Evolutionary conservation across 2,888 invertebrate species (phyloP), one percentile per base, ranked within the genome.

Genomic region (Anoncus sp.): DNA sequence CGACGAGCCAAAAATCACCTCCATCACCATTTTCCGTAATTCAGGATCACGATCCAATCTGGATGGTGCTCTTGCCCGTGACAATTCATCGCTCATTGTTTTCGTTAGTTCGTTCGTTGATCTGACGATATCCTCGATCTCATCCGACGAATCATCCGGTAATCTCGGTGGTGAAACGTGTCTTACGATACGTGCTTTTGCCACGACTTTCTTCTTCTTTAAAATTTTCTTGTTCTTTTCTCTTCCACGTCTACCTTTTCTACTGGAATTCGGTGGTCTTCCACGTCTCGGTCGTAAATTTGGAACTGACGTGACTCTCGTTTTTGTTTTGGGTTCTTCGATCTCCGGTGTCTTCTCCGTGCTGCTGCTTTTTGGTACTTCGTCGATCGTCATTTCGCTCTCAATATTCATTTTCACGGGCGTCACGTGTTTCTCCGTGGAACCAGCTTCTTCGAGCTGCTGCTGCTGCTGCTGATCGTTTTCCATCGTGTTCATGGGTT

Each of bases 1-100:
- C 9, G 77, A 59, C 0, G 86, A 81, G 3, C 91, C 91, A 75
- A 91, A 90, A 62, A 91, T 91, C 7, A 91, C 90, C 81, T 91
- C 90, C 90, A 91, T 89, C 1, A 91, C 89, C 89, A 91, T 90
- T 79, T 87, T 87, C 12, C 87, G 85, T 12, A 90, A 75, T 20
- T 86, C 85, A 1, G 88, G 85, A 81, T 89, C 84, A 35, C 78
- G 69, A n/a, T 85, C 80, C 53, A 82, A 71, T 51, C 75, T 73
- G 7, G 65, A 75, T 1, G 75, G 67, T 18, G 75, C 62, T 18
- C 71, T 62, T 12, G 7, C 7, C 2, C 71, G 51, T 12, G 40
- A 22, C 18, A 51, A 22, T 62, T 67, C 5, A 18, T 16, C 62
- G 31, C 22, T 47, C 10, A 0, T 43, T 14, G 6, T 2, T 1